Percentiles rank a stretch among this genome's conserved stretches.
Conservation (phyloP, 2,113 vertebrate genomes). For the Megaleporinus macrocephalus region DNA sequence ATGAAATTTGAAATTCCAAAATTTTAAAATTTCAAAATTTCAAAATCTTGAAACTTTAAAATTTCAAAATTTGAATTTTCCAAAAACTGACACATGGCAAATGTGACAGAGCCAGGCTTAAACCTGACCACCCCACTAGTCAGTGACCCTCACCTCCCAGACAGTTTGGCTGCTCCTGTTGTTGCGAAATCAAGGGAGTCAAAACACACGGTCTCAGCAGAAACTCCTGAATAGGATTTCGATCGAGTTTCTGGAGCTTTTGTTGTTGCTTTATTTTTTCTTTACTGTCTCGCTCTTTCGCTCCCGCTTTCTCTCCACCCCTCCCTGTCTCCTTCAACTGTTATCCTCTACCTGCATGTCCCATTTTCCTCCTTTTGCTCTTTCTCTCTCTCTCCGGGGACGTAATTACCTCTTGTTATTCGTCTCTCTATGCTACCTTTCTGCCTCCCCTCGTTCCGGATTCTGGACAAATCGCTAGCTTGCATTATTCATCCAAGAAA, state of each 20-base stretch:
- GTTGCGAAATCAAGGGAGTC: not conserved
- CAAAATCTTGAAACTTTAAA: too few relatives aligned
- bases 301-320: not conserved
- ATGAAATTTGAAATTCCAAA: too few relatives aligned
- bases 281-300: not conserved
- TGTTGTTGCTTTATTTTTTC: not conserved
- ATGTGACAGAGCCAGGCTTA: too few relatives aligned
- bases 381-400: not conserved
- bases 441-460: not conserved
- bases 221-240: not conserved
- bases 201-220: not conserved
- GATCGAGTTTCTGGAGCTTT: not conserved
- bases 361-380: not conserved
- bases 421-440: not conserved
- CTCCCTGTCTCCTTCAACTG: not conserved
- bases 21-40: too few relatives aligned
- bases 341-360: not conserved
- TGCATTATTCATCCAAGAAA: not conserved
- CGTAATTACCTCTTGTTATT: conserved; percentile 3
- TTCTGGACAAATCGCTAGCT: not conserved
- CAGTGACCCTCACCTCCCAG: not conserved
- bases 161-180: not conserved
- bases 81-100: too few relatives aligned
- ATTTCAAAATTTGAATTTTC: too few relatives aligned
- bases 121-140: too few relatives aligned